Conservation (phyloP, 2,797 vertebrate species). For the Tapera naevia region DNA sequence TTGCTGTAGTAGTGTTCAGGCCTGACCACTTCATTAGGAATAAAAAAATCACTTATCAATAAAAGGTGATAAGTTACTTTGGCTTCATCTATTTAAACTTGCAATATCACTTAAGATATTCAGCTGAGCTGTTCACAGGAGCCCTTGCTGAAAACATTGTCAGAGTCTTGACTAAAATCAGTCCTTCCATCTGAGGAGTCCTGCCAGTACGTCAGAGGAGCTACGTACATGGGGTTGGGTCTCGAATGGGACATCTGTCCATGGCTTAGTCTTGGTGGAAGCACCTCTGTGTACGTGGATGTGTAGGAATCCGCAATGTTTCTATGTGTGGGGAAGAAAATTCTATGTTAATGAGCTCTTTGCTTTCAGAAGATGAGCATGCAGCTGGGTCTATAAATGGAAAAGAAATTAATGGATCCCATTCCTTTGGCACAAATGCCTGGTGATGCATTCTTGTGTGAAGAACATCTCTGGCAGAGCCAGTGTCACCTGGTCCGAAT, state of each 20-base stretch:
- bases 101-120: background rate
- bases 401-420: background rate
- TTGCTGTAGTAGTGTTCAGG: background rate
- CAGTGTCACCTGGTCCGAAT: background rate
- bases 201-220: background rate
- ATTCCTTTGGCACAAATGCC: background rate
- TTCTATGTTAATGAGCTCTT: background rate
- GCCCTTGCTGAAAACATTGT: background rate
- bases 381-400: background rate
- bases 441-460: background rate
- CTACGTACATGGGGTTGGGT: background rate
- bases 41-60: background rate
- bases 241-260: background rate
- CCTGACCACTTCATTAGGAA: background rate
- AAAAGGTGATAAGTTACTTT: background rate
- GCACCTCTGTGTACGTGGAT: background rate
- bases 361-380: background rate
- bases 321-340: background rate
- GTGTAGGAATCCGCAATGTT: accelerated
- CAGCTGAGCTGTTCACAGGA: background rate
- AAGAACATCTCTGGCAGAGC: background rate
- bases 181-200: background rate
- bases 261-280: background rate
- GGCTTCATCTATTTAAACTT: background rate
- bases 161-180: background rate